Evolutionary conservation across 2,797 vertebrate genomes (phyloP), one percentile per base, ranked within the genome.

Genomic region (Clarias platycephalus): DNA sequence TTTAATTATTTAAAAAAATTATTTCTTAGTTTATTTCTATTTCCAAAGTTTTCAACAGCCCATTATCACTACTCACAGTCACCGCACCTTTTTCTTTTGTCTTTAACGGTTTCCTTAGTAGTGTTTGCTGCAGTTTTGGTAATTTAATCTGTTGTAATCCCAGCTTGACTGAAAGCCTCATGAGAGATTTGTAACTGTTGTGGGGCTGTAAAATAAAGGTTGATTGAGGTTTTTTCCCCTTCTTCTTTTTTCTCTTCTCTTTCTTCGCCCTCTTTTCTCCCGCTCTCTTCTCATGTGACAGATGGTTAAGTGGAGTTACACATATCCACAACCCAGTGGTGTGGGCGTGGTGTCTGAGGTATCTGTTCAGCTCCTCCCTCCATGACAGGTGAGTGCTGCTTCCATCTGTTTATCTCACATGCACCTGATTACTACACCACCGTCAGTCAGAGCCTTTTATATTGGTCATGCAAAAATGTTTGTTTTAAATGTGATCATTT

Each of bases 251-350:
- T 24, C 22, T 24, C 16, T 24, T 10, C 24, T 37, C 75, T 31
- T 60, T 66, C 60, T 87, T 10, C 2, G 9, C 44, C 88, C 86
- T 84, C 66, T 89, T 37, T 8, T 2, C 0, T 5, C 18, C 67
- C 76, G 5, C 57, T 62, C 26, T 88, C 88, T 84, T 86, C 68
- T 89, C 0, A 37, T 88, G 83, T 86, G 88, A 80, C 93, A 99
- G 98, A 44, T 99, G 98, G 98, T 86, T 99, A 85, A 97, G 96
- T 90, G 97, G 97, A 37, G 91, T 97, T 88, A 95, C 95, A 18
- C 96, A 97, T 55, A 90, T 97, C 60, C 93, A 92, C 85, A 97
- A 91, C 92, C 97, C 98, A 88, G 96, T 95, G 84, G 95, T 98
- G 75, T 98, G 97, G 97, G 93, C 95, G 55, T 97, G 95, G 92